Evolutionary conservation across 2,797 vertebrate species (phyloP).

Genomic region (Sphenopsis melanotis): DNA sequence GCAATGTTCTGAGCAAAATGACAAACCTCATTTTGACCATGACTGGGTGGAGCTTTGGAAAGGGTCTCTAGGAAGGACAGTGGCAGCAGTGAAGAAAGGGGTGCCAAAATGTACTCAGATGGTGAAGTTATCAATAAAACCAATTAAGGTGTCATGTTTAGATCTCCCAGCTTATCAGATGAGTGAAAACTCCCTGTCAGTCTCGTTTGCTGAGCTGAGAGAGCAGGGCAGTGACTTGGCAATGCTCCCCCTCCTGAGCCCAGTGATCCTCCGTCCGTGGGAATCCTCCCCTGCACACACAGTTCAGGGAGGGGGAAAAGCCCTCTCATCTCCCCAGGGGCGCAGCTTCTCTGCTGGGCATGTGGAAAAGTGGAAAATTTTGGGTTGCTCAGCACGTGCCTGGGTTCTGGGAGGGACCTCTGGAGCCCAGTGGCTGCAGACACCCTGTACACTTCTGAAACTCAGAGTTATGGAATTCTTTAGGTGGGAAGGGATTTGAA

Average conservation of each 20-base stretch:
- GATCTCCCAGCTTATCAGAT: not conserved
- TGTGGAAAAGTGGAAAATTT: not conserved
- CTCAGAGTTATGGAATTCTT: not conserved
- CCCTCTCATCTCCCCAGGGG: not conserved
- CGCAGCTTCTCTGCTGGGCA: not conserved
- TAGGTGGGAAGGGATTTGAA: not conserved
- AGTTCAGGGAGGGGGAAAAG: not conserved
- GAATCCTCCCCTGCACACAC: not conserved
- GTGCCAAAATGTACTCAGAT: not conserved
- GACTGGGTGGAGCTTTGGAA: not conserved
- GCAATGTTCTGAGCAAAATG: not conserved
- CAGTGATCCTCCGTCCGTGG: fast-evolving
- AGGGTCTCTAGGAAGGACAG: not conserved
- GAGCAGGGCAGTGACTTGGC: not conserved
- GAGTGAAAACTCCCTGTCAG: not conserved
- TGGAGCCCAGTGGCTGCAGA: not conserved
- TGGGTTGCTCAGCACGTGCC: not conserved
- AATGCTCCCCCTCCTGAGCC: fast-evolving
- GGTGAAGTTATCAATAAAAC: not conserved
- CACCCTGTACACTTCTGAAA: not conserved
- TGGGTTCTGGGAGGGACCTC: not conserved
- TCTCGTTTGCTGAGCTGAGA: not conserved
- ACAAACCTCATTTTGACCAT: not conserved
- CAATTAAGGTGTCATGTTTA: not conserved
- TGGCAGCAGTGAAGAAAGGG: not conserved